Evolutionary conservation across 2,113 vertebrate species (phyloP).

Genomic region (Orycteropus afer): DNA sequence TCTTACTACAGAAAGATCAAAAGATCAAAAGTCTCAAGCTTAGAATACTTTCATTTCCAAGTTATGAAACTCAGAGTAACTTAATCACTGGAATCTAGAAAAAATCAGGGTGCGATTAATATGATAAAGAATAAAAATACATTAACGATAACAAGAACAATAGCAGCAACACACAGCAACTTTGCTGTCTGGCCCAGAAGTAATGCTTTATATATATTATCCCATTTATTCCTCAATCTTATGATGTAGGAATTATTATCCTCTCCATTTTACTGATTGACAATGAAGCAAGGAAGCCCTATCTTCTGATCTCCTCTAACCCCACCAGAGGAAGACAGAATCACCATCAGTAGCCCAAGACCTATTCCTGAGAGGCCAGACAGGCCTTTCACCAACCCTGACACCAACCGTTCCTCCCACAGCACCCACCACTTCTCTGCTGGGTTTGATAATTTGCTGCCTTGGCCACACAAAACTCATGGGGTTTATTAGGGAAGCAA

Average conservation of each 20-base stretch:
- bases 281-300: too few relatives aligned
- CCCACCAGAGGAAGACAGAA: too few relatives aligned
- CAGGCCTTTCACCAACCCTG: too few relatives aligned
- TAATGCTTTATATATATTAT: background rate
- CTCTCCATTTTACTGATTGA: background rate
- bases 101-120: background rate
- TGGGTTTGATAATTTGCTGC: too few relatives aligned
- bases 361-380: too few relatives aligned
- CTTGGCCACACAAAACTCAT: too few relatives aligned
- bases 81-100: background rate
- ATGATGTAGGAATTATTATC: background rate
- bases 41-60: conserved; percentile 44
- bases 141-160: background rate
- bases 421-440: too few relatives aligned
- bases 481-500: too few relatives aligned
- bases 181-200: background rate
- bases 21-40: conserved; percentile 41
- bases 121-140: conserved; percentile 22
- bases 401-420: too few relatives aligned
- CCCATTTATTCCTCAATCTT: background rate
- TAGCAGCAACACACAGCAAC: background rate
- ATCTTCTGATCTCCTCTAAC: too few relatives aligned
- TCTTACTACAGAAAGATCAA: background rate
- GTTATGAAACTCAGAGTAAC: conserved; percentile 33
- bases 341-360: too few relatives aligned